Conservation (phyloP, 1,140 invertebrate genomes). For the Lepidurus arcticus region DNA sequence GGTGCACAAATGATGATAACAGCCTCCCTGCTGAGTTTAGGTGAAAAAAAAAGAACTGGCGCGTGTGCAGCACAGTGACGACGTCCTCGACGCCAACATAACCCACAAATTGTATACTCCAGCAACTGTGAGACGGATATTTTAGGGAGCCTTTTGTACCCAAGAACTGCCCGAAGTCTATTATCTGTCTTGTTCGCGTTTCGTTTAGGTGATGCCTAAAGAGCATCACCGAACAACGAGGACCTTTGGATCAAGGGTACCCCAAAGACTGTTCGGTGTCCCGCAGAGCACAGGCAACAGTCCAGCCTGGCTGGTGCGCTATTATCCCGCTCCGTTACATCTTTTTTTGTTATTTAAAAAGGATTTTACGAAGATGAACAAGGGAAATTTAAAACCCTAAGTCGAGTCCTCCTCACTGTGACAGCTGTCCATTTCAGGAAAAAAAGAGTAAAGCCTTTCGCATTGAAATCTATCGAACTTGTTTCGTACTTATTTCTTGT, state of each 20-base stretch:
- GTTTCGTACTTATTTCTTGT: too few species aligned
- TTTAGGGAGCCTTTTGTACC: too few species aligned
- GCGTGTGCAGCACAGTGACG: background rate
- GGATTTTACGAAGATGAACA: background rate
- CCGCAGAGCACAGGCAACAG: background rate
- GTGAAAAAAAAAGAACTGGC: background rate
- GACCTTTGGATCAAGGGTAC: background rate
- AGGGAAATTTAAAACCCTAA: background rate
- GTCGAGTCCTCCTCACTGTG: too few species aligned
- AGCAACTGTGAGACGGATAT: background rate
- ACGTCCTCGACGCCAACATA: slow-evolving; percentile 15
- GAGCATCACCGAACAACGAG: background rate
- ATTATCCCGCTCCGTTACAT: background rate
- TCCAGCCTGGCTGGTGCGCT: background rate
- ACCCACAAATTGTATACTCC: background rate
- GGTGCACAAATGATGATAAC: background rate
- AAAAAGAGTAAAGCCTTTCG: too few species aligned
- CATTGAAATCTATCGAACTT: too few species aligned
- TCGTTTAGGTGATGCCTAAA: background rate
- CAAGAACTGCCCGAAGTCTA: background rate
- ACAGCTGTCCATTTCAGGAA: too few species aligned
- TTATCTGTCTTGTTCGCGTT: background rate
- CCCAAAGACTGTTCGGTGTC: background rate
- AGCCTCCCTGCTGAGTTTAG: background rate
- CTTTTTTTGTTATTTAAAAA: background rate